Evolutionary conservation across 2,113 vertebrate genomes (phyloP).

Genomic region (Rhabdomys dilectus): DNA sequence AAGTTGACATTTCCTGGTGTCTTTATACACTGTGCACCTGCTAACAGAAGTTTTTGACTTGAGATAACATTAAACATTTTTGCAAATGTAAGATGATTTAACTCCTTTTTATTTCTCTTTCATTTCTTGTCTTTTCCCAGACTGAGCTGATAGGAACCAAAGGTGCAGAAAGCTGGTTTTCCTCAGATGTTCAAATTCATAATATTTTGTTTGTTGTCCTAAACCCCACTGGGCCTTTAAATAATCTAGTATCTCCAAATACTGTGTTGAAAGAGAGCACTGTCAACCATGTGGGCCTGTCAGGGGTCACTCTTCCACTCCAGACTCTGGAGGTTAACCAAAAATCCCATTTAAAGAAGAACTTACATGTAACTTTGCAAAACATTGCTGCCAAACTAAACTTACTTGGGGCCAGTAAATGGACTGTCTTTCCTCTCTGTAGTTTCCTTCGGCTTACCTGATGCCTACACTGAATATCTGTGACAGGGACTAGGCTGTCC

Average conservation of each 20-base stretch:
- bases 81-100: slow-evolving; percentile 7
- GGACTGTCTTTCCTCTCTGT: neutral
- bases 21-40: slow-evolving; percentile 4
- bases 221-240: neutral
- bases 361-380: slow-evolving; percentile 6
- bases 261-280: neutral
- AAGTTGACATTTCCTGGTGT: neutral
- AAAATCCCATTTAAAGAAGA: slow-evolving; percentile 30
- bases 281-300: neutral
- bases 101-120: slow-evolving; percentile 5
- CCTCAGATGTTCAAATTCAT: slow-evolving; percentile 27
- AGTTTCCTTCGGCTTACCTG: slow-evolving; percentile 1
- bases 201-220: neutral
- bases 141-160: neutral
- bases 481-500: neutral
- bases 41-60: slow-evolving; percentile 8
- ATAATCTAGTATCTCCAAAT: neutral
- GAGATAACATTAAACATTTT: slow-evolving; percentile 23
- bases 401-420: neutral
- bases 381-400: slow-evolving; percentile 31
- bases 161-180: neutral
- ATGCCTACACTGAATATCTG: neutral
- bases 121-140: neutral
- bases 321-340: neutral
- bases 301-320: neutral